A percentile compares a stretch with the other conserved stretches of the same genome.
These are phyloP conservation scores for Aplodontia rufa DNA, from an alignment of 2,113 vertebrate species.

Conservation along the genomic window DNA sequence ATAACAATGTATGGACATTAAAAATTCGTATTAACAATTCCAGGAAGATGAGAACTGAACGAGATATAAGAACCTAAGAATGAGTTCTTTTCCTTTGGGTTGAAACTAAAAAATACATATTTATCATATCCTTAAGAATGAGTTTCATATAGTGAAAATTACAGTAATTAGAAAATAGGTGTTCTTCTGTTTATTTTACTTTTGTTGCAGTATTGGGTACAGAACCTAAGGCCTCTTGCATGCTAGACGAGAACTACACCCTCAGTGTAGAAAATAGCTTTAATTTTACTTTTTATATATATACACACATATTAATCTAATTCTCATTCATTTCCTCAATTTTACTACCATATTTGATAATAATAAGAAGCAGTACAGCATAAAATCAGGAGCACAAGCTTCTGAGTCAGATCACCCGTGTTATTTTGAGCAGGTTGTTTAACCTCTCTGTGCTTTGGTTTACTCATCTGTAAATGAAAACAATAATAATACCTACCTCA, in stretches of 20 bases:
- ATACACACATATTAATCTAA: not conserved
- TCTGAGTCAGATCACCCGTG: not conserved
- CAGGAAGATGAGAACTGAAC: constrained; percentile 11
- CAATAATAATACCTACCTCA: not conserved
- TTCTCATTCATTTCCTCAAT: not conserved
- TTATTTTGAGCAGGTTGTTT: not conserved
- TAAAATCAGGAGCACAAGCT: not conserved
- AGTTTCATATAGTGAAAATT: not conserved
- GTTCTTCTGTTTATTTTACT: not conserved
- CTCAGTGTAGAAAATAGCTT: not conserved
- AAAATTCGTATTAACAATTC: not conserved
- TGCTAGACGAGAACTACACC: not conserved
- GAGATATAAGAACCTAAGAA: not conserved
- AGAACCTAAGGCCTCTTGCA: not conserved
- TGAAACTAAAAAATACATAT: constrained; percentile 3
- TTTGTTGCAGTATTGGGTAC: not conserved
- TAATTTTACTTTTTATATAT: not conserved
- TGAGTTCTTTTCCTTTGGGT: not conserved
- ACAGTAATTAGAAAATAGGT: not conserved
- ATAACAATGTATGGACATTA: not conserved
- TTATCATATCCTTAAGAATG: constrained; percentile 15
- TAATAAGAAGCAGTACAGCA: not conserved
- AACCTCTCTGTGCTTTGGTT: not conserved
- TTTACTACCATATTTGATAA: not conserved
- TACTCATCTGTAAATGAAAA: not conserved